Conservation (phyloP, 2,797 vertebrate species). For the Sandelia bainsii region DNA sequence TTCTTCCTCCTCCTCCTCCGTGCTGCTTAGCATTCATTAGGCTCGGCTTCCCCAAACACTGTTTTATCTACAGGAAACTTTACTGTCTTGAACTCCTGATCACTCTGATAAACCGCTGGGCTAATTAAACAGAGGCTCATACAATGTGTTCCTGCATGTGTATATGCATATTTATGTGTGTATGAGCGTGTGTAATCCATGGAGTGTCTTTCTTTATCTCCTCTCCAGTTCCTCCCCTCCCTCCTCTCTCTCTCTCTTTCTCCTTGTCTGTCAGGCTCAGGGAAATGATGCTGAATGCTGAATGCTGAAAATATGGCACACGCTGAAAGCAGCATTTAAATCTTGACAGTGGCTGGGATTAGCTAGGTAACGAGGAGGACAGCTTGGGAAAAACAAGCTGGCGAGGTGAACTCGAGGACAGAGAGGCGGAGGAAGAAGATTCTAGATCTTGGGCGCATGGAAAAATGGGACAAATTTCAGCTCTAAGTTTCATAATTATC, state of each 20-base stretch:
- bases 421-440: constrained; percentile 69
- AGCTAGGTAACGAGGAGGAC: constrained; percentile 81
- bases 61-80: constrained; percentile 83
- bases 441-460: constrained; percentile 39
- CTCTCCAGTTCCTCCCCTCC: constrained; percentile 45
- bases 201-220: constrained; percentile 81
- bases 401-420: constrained; percentile 85
- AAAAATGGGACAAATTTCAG: constrained; percentile 71
- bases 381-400: constrained; percentile 77
- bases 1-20: constrained; percentile 42
- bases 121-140: constrained; percentile 83
- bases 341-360: constrained; percentile 86
- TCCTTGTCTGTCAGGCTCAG: constrained; percentile 79
- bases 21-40: constrained; percentile 75
- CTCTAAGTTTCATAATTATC: constrained; percentile 73
- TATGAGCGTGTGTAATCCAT: constrained; percentile 71
- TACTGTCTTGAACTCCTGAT: constrained; percentile 81
- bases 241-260: constrained; percentile 37
- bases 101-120: constrained; percentile 80
- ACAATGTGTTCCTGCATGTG: constrained; percentile 72
- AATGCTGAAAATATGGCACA: constrained; percentile 80
- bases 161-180: constrained; percentile 65
- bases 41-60: constrained; percentile 66
- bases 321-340: constrained; percentile 83
- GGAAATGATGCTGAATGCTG: constrained; percentile 79